These are phyloP conservation scores for Troides oblongomaculatus DNA, from an alignment of 2,888 invertebrate genomes.

Conservation along the genomic window DNA sequence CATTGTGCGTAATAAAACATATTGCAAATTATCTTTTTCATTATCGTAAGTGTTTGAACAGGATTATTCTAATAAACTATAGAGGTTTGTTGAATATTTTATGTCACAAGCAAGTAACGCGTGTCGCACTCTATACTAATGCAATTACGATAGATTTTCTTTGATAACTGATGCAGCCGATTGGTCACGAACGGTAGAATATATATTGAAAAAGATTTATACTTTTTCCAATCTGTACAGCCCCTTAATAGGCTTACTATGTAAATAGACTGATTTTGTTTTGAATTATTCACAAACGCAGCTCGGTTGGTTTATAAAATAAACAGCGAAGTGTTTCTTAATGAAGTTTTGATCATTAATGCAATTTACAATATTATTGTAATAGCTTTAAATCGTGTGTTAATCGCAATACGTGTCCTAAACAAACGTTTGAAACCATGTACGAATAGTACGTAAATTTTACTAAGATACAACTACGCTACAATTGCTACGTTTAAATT, in stretches of 20 bases:
- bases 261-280: background rate
- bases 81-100: background rate
- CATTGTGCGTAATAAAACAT: background rate
- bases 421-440: no score
- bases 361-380: background rate
- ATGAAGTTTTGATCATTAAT: background rate
- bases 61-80: background rate
- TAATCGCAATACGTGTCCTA: no score
- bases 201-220: conserved; percentile 1
- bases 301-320: background rate
- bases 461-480: background rate
- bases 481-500: background rate
- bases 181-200: conserved; percentile 24
- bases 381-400: background rate
- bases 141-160: conserved; percentile 13
- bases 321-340: background rate
- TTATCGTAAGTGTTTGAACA: background rate
- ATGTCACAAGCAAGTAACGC: background rate
- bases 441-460: no score
- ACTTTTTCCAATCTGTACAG: background rate
- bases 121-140: background rate
- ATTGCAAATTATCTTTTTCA: background rate
- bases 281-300: background rate
- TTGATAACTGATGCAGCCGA: conserved; percentile 21
- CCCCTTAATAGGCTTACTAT: background rate